Conservation (phyloP, 2,113 vertebrate genomes). For the Chunga burmeisteri region DNA sequence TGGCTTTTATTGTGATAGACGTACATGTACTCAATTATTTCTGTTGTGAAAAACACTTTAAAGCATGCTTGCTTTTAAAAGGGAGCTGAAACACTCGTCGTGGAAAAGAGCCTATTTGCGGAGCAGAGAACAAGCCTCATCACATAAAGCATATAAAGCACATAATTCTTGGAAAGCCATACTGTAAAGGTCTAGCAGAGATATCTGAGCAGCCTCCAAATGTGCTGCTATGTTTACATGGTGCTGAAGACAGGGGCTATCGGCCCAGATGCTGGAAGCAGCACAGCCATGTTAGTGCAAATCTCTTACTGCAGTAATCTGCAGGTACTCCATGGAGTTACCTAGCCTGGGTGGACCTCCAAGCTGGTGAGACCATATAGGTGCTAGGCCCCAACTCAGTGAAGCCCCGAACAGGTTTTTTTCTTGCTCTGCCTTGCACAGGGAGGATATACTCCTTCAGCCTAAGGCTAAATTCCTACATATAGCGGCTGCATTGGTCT, state of each 20-base stretch:
- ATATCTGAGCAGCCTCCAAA: neutral
- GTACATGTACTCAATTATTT: constrained; percentile 3
- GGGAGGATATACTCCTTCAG: neutral
- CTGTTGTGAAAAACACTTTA: neutral
- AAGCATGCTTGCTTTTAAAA: neutral
- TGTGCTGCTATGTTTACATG: neutral
- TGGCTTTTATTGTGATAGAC: constrained; percentile 32
- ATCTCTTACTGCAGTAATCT: neutral
- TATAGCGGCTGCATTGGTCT: neutral
- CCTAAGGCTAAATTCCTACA: neutral
- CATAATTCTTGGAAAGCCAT: neutral
- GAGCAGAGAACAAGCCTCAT: neutral
- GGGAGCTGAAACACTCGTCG: neutral
- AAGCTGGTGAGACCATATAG: neutral
- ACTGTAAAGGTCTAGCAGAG: neutral
- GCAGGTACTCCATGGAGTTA: neutral
- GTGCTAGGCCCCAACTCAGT: neutral
- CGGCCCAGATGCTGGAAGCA: neutral
- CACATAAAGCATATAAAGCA: neutral
- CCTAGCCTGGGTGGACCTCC: neutral
- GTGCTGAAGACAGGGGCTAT: rapidly evolving
- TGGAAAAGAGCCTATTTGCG: neutral
- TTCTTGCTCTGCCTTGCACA: neutral
- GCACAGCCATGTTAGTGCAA: rapidly evolving
- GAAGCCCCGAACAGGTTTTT: neutral